phyloP scores from a whole-genome alignment of 2,797 vertebrate species.

The Halcyon chelicuti region DNA sequence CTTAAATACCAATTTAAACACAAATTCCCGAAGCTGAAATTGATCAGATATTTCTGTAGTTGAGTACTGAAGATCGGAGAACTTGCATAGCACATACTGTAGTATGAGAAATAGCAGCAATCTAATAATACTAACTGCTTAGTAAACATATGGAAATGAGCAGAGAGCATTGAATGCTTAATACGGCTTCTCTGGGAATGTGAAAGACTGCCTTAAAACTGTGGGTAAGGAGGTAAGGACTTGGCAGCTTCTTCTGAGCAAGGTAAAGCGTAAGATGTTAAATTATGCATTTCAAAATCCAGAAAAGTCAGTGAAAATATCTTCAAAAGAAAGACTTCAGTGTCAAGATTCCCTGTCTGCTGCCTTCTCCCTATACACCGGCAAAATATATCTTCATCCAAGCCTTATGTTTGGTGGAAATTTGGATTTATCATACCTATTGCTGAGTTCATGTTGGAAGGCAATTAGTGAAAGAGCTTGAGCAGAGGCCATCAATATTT shows the following conservation, averaged over 20 bases:
- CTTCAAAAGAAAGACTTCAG: neutral
- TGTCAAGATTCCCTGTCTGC: neutral
- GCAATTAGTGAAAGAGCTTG: constrained; percentile 72
- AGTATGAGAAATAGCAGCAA: neutral
- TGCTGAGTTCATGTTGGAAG: constrained; percentile 57
- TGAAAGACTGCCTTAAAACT: neutral
- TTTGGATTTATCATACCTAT: constrained; percentile 53
- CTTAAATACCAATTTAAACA: neutral
- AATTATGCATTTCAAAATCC: constrained; percentile 26
- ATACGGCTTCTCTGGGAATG: neutral
- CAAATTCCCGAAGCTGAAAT: neutral
- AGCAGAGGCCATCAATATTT: constrained; percentile 68
- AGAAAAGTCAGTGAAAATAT: neutral
- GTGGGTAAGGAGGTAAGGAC: neutral
- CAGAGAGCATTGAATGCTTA: neutral
- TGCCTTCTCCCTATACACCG: neutral
- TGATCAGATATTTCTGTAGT: neutral
- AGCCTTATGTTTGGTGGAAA: constrained; percentile 38
- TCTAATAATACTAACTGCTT: neutral
- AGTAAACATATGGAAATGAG: constrained; percentile 22
- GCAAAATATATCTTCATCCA: constrained; percentile 34
- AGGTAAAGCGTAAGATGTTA: neutral
- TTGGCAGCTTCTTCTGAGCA: neutral
- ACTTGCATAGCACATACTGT: neutral
- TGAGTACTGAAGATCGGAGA: neutral